Evolutionary conservation across 1,140 invertebrate species (phyloP).

Genomic region (Thaumetopoea pityocampa): DNA sequence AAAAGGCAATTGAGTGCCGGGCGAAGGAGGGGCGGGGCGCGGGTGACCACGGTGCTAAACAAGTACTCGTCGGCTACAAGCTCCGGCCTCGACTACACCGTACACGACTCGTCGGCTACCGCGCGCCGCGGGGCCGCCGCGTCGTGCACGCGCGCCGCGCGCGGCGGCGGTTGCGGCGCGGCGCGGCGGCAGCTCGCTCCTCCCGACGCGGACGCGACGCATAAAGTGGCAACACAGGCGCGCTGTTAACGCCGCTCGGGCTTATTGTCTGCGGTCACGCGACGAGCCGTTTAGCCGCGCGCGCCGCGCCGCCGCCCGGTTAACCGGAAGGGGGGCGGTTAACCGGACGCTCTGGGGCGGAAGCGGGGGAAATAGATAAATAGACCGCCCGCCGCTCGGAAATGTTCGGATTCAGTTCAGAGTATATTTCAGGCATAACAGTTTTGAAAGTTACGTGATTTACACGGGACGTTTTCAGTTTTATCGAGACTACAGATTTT

Average conservation of each 20-base stretch:
- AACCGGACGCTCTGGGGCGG: slow-evolving; percentile 70
- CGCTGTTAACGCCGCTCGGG: slow-evolving; percentile 71
- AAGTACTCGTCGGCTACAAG: slow-evolving; percentile 52
- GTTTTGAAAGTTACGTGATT: slow-evolving; percentile 72
- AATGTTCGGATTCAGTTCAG: slow-evolving; percentile 73
- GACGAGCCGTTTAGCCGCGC: slow-evolving; percentile 74
- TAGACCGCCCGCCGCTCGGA: slow-evolving; percentile 71
- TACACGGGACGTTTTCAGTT: slow-evolving; percentile 64
- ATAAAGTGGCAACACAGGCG: slow-evolving; percentile 74
- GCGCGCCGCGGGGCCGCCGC: slow-evolving; percentile 21
- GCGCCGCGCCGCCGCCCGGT: slow-evolving; percentile 66
- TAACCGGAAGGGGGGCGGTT: slow-evolving; percentile 74
- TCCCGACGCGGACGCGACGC: slow-evolving; percentile 65
- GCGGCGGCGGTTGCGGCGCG: slow-evolving; percentile 27
- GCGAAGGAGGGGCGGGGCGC: slow-evolving; percentile 30
- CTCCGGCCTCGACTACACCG: no score
- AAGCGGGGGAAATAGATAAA: slow-evolving; percentile 75
- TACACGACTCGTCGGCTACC: slow-evolving; percentile 28
- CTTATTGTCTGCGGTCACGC: slow-evolving; percentile 75
- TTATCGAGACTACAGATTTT: slow-evolving; percentile 48
- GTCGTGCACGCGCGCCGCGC: slow-evolving; percentile 20
- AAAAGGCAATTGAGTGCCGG: slow-evolving; percentile 64
- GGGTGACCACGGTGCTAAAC: slow-evolving; percentile 38
- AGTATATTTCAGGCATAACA: slow-evolving; percentile 73
- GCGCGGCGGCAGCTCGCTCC: slow-evolving; percentile 28